phyloP scores from a whole-genome alignment of 2,888 invertebrate species.

The Coenonympha arcania region DNA sequence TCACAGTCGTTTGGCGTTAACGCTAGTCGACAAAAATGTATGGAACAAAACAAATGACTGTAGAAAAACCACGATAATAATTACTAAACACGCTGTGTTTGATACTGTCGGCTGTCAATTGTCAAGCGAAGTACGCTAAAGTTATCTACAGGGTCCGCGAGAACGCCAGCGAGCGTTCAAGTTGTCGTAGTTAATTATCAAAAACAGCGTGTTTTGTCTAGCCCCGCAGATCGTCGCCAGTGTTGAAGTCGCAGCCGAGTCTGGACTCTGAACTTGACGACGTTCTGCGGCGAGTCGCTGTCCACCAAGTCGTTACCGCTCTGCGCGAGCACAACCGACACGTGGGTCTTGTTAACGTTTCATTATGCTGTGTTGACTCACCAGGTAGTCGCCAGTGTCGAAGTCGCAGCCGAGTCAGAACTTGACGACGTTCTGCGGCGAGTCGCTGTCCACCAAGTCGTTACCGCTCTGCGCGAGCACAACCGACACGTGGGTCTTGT shows the following conservation, averaged over 20 bases:
- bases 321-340: slow-evolving; percentile 82
- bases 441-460: slow-evolving; percentile 84
- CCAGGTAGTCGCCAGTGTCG: slow-evolving; percentile 78
- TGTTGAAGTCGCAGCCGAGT: too few species aligned
- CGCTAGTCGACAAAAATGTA: too few species aligned
- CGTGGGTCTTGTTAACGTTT: slow-evolving; percentile 83
- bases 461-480: slow-evolving; percentile 84
- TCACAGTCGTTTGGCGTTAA: too few species aligned
- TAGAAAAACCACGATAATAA: too few species aligned
- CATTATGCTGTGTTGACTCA: slow-evolving; percentile 75
- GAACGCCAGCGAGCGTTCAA: too few species aligned
- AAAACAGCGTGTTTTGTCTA: slow-evolving; percentile 85
- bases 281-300: slow-evolving; percentile 83
- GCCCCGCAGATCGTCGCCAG: slow-evolving; percentile 80
- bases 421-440: slow-evolving; percentile 86
- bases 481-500: slow-evolving; percentile 83
- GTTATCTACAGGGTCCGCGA: too few species aligned
- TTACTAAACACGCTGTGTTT: too few species aligned
- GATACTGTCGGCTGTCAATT: too few species aligned
- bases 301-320: slow-evolving; percentile 87
- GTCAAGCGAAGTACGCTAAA: too few species aligned
- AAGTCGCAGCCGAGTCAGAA: slow-evolving; percentile 85
- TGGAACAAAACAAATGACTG: too few species aligned
- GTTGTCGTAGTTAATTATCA: too few species aligned
- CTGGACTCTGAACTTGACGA: too few species aligned